Base-by-base conservation (phyloP, 2,888 invertebrate genomes). In the Augochlorella aurata region DNA sequence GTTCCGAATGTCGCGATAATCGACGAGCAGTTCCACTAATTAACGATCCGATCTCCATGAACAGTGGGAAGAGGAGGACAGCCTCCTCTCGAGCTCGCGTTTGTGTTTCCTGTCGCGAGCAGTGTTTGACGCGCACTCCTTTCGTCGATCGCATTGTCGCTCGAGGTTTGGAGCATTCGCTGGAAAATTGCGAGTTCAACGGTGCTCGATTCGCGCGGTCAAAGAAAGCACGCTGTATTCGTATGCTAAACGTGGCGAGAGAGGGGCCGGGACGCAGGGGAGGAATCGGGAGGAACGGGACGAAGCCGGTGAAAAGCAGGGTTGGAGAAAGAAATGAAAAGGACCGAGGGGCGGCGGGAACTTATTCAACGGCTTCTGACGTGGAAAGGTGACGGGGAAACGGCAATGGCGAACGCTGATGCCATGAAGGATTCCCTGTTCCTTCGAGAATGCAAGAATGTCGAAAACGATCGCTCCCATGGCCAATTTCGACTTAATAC, bases 211-310 rank as follows among this genome's bases (percentile, higher is more conserved):
- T 58, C 18, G 44, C 14, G 49, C 12, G 9, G 58, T 10, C 14
- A 21, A 45, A 29, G n/a, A 1, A 5, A 63, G 29, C 9, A 44
- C 18, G 14, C 10, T 68, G 69, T 63, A 81, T 81, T 83, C 77
- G 81, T 77, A 77, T 81, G 83, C 74, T 72, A 83, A 83, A 74
- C 49, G 71, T 24, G 65, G 16, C 21, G 75, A 63, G 38, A 18
- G 71, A 7, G 54, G 21, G 54, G 58, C 14, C 7, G 58, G 14
- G 24, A 5, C 24, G 58, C 14, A 7, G 61, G 10, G 44, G 4
- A 16, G 12, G 63, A 61, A 29, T 24, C 24, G 24, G 21, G 58
- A 24, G 5, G 58, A n/a, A 2, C 14, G 58, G 58, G 14, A 58
- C 58, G 61, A 73, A n/a, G 47, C 49, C 21, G 52, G 63, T 61